Conservation (phyloP, 2,797 vertebrate species). For the Myoxocephalus aenaeus region DNA sequence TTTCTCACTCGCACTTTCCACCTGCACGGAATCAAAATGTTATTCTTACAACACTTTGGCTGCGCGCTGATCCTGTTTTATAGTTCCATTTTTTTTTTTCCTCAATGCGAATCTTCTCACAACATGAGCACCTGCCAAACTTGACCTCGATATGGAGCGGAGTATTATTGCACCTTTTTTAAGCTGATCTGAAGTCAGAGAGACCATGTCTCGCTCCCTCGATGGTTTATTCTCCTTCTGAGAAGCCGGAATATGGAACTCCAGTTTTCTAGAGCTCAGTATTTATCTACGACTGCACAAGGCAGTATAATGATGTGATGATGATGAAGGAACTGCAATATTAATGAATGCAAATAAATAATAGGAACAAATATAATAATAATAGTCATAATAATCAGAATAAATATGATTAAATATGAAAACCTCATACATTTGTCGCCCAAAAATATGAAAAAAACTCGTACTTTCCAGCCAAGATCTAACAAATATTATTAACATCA, state of each 20-base stretch:
- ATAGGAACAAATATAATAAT: background rate
- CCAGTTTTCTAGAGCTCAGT: background rate
- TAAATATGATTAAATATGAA: background rate
- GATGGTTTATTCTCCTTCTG: background rate
- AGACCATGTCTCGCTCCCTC: background rate
- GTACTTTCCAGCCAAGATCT: background rate
- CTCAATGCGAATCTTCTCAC: background rate
- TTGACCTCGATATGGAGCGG: background rate
- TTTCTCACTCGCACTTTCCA: slow-evolving; percentile 1
- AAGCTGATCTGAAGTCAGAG: background rate
- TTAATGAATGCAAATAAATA: background rate
- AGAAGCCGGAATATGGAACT: background rate
- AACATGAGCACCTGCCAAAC: background rate
- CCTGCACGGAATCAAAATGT: slow-evolving; percentile 17
- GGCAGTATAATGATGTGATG: background rate
- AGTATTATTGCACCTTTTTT: background rate
- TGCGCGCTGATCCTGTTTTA: background rate
- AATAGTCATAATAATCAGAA: no score
- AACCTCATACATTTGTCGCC: background rate
- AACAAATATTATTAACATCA: background rate
- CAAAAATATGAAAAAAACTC: background rate
- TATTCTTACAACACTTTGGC: slow-evolving; percentile 10
- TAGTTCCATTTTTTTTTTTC: background rate
- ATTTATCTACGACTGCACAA: background rate
- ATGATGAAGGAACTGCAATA: background rate